Percentiles rank a stretch among this genome's conserved stretches.
phyloP scores from a whole-genome alignment of 37 sponge, comb jelly and placozoan species.

The Haliclona indistincta region DNA sequence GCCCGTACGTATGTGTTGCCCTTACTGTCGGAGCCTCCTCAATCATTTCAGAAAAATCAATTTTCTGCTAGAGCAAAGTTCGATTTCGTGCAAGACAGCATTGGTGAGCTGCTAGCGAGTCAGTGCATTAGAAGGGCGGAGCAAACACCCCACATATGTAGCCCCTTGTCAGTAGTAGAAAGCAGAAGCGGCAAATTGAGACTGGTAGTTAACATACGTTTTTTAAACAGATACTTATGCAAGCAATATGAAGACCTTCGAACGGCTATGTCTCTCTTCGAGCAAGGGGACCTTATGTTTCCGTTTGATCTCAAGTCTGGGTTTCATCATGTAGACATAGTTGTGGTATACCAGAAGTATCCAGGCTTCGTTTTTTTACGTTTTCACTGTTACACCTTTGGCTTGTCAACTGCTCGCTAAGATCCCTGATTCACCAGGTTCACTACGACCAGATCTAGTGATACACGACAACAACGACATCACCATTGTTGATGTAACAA shows the following conservation, averaged over 20 bases:
- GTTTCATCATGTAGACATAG: constrained; percentile 41
- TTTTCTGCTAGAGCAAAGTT: too few relatives aligned
- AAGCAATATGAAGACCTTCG: constrained; percentile 34
- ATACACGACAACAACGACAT: neutral
- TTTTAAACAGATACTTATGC: constrained; percentile 14
- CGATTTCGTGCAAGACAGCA: too few relatives aligned
- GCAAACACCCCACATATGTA: constrained; percentile 21
- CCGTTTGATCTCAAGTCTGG: constrained; percentile 37
- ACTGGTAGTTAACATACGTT: constrained; percentile 16
- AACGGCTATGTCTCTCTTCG: constrained; percentile 8
- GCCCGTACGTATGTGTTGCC: too few relatives aligned
- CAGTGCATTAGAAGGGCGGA: too few relatives aligned
- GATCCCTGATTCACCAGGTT: constrained; percentile 17
- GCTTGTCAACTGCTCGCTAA: too few relatives aligned
- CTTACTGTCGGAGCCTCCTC: too few relatives aligned
- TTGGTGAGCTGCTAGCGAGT: too few relatives aligned
- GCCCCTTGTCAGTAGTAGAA: constrained; percentile 19
- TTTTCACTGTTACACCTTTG: too few relatives aligned
- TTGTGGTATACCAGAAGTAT: too few relatives aligned
- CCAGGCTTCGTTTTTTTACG: too few relatives aligned
- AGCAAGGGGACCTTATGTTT: constrained; percentile 14
- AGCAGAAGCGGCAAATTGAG: constrained; percentile 3
- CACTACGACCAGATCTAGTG: constrained; percentile 29
- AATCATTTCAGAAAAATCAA: too few relatives aligned
- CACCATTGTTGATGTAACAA: constrained; percentile 27